A percentile compares a stretch with the other conserved stretches of the same genome.
Conservation (phyloP, 2,113 vertebrate genomes). For the Scomber scombrus region DNA sequence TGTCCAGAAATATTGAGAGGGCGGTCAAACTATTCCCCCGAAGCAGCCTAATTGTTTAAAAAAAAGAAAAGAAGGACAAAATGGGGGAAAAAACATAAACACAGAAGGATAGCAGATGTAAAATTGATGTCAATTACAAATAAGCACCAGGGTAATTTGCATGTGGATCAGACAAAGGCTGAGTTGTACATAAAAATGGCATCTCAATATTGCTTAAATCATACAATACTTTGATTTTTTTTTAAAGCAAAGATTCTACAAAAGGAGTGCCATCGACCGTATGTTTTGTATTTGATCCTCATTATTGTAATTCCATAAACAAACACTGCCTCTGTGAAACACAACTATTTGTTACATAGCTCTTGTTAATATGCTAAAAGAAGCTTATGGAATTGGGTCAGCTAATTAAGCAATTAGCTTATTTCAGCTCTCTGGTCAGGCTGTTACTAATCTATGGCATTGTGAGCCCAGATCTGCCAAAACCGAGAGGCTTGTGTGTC, state of each 20-base stretch:
- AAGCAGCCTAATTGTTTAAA: constrained; percentile 81
- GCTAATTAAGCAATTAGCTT: constrained; percentile 89
- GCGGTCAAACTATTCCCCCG: constrained; percentile 68
- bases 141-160: constrained; percentile 35
- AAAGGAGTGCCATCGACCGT: constrained; percentile 67
- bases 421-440: constrained; percentile 85
- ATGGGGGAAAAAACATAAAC: background rate
- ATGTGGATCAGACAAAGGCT: constrained; percentile 40
- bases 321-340: constrained; percentile 77
- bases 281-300: constrained; percentile 81
- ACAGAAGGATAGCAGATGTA: background rate
- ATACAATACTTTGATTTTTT: constrained; percentile 39
- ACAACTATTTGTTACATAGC: constrained; percentile 82
- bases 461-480: constrained; percentile 80
- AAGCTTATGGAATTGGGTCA: constrained; percentile 88
- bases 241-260: constrained; percentile 40
- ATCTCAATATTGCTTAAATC: constrained; percentile 31
- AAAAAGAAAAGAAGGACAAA: constrained; percentile 17
- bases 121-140: constrained; percentile 49
- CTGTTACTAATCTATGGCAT: constrained; percentile 82
- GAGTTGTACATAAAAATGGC: constrained; percentile 35
- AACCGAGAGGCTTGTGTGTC: constrained; percentile 65
- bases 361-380: constrained; percentile 86
- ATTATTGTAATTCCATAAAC: constrained; percentile 85
- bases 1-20: constrained; percentile 76